These are phyloP conservation scores for Drosophila anomalata DNA, from an alignment of 2,888 invertebrate genomes.

Conservation along the genomic window DNA sequence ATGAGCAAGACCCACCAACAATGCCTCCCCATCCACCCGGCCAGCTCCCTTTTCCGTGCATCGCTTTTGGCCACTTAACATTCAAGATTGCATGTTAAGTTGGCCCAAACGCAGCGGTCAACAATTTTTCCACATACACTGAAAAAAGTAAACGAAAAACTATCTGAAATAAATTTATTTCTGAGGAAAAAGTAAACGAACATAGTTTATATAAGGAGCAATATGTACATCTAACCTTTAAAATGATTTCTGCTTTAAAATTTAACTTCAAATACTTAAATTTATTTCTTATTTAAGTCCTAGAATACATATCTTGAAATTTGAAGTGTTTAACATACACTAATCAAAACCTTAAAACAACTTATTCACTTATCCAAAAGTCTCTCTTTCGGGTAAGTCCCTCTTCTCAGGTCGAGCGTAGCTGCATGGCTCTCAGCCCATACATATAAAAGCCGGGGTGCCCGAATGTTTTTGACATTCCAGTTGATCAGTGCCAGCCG, in stretches of 20 bases:
- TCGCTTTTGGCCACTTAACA: slow-evolving; percentile 60
- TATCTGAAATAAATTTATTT: no score
- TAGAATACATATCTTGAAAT: neutral
- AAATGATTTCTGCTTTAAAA: no score
- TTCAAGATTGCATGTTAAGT: slow-evolving; percentile 58
- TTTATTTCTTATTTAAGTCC: no score
- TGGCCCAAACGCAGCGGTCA: slow-evolving; percentile 13
- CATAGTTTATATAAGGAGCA: no score
- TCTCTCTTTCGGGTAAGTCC: slow-evolving; percentile 19
- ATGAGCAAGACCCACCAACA: slow-evolving; percentile 32
- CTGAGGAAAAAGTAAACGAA: no score
- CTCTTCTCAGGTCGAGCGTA: slow-evolving; percentile 19
- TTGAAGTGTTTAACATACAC: slow-evolving; percentile 4
- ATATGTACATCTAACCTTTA: no score
- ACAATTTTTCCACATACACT: slow-evolving; percentile 51
- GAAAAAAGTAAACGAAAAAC: neutral
- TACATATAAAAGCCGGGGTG: slow-evolving; percentile 82
- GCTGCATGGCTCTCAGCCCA: slow-evolving; percentile 35
- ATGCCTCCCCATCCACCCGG: slow-evolving; percentile 10
- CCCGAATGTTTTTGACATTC: slow-evolving; percentile 81
- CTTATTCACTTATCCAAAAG: slow-evolving; percentile 4
- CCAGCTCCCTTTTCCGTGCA: slow-evolving; percentile 11
- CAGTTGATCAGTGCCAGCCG: slow-evolving; percentile 66
- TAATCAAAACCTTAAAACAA: slow-evolving; percentile 6
- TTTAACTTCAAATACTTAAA: no score